phyloP scores from a whole-genome alignment of 2,888 invertebrate genomes.

The Zeuzera pyrina region DNA sequence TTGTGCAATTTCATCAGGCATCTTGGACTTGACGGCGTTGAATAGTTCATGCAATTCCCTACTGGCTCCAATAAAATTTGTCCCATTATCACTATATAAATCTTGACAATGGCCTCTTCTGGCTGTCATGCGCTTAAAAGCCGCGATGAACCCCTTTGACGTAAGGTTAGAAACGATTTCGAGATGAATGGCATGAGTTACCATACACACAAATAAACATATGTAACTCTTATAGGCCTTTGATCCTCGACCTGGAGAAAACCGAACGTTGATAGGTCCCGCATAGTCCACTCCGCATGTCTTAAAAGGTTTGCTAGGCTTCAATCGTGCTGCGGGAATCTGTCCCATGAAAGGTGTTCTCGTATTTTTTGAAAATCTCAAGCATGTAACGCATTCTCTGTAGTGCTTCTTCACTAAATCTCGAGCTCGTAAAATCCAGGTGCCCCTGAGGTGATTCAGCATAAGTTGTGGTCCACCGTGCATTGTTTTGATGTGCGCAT shows the following conservation, averaged over 20 bases:
- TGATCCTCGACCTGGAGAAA: slow-evolving; percentile 4
- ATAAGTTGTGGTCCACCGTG: slow-evolving; percentile 8
- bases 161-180: background rate
- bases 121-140: slow-evolving; percentile 1
- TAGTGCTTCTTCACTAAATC: slow-evolving; percentile 1
- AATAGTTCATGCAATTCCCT: background rate
- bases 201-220: slow-evolving; percentile 1
- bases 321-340: slow-evolving; percentile 2
- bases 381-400: slow-evolving; percentile 5
- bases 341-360: slow-evolving; percentile 3
- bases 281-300: slow-evolving; percentile 5
- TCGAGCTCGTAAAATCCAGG: slow-evolving; percentile 3
- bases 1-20: background rate
- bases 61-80: too few relatives aligned
- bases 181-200: slow-evolving; percentile 2
- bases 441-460: slow-evolving; percentile 3
- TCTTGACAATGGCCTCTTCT: slow-evolving; percentile 5
- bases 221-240: slow-evolving; percentile 1
- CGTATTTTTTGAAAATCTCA: background rate
- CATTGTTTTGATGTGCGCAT: slow-evolving; percentile 8
- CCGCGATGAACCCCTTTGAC: slow-evolving; percentile 1
- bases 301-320: slow-evolving; percentile 3
- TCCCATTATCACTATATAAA: slow-evolving; percentile 4
- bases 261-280: slow-evolving; percentile 5
- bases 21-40: too few relatives aligned